Evolutionary conservation across 2,888 invertebrate genomes (phyloP).

Genomic region (Tethea ocularis): DNA sequence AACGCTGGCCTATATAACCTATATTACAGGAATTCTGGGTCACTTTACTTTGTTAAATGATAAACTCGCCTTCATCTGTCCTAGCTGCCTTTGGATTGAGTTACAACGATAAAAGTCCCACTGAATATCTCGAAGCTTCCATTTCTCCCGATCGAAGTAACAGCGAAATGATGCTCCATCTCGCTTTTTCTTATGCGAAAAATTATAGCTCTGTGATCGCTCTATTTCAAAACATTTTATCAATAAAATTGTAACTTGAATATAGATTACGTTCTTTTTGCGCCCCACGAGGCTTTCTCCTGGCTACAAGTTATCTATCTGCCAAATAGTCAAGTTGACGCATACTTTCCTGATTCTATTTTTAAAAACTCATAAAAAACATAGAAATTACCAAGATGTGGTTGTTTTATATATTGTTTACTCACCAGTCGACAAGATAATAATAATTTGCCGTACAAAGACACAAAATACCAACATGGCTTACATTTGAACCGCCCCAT

Average conservation of each 20-base stretch:
- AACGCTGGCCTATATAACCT: too few species aligned
- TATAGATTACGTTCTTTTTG: too few species aligned
- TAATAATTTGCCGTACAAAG: not conserved
- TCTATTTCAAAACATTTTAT: slow-evolving; percentile 1
- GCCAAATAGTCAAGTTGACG: too few species aligned
- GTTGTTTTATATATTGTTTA: too few species aligned
- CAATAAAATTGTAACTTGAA: not conserved
- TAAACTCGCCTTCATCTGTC: slow-evolving; percentile 28
- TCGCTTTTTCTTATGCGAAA: not conserved
- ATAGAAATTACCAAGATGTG: too few species aligned
- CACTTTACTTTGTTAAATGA: slow-evolving; percentile 45
- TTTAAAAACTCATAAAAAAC: too few species aligned
- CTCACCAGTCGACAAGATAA: too few species aligned
- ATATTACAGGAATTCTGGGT: slow-evolving; percentile 36
- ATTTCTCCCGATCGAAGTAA: slow-evolving; percentile 6
- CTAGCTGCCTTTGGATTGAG: slow-evolving; percentile 49
- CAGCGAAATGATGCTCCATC: not conserved
- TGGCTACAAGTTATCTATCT: too few species aligned
- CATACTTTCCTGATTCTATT: too few species aligned
- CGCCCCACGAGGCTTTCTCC: too few species aligned
- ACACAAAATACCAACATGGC: not conserved
- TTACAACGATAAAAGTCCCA: slow-evolving; percentile 52
- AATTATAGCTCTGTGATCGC: not conserved
- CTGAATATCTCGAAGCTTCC: slow-evolving; percentile 39
- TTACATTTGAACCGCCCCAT: too few species aligned